These are phyloP conservation scores for Subacronicta megacephala DNA, from an alignment of 2,888 invertebrate species.

Conservation along the genomic window DNA sequence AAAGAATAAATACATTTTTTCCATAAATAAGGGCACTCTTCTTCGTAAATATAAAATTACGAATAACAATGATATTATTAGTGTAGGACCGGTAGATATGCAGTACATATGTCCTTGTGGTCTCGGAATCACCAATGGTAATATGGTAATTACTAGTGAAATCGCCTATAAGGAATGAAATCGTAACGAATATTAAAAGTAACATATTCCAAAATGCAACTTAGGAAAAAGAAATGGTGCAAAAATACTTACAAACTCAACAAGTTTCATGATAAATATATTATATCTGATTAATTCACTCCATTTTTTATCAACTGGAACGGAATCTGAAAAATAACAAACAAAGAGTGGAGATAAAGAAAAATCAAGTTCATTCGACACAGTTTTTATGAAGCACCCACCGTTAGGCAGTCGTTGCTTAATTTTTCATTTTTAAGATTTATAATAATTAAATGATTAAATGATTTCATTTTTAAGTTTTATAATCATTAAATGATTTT, in stretches of 20 bases:
- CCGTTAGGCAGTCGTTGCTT: too few relatives aligned
- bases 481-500: too few relatives aligned
- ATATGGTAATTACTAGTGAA: slow-evolving; percentile 72
- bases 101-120: slow-evolving; percentile 86
- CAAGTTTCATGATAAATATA: slow-evolving; percentile 85
- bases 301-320: slow-evolving; percentile 86
- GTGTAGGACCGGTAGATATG: slow-evolving; percentile 83
- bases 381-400: too few relatives aligned
- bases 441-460: too few relatives aligned
- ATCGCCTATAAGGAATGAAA: slow-evolving; percentile 77
- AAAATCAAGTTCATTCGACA: too few relatives aligned
- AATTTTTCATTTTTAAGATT: too few relatives aligned
- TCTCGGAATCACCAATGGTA: slow-evolving; percentile 73
- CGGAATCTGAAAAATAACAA: slow-evolving; percentile 78
- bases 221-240: slow-evolving; percentile 13
- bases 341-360: too few relatives aligned
- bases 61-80: slow-evolving; percentile 82
- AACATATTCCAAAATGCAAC: slow-evolving; percentile 26
- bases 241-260: slow-evolving; percentile 83
- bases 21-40: slow-evolving; percentile 84
- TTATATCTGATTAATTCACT: slow-evolving; percentile 83
- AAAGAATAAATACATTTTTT: slow-evolving; percentile 86
- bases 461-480: too few relatives aligned
- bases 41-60: slow-evolving; percentile 80
- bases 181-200: slow-evolving; percentile 41